Percentiles rank a stretch among this genome's conserved stretches.
Conservation (phyloP, 2,888 invertebrate species). For the Euspilapteryx auroguttella region DNA sequence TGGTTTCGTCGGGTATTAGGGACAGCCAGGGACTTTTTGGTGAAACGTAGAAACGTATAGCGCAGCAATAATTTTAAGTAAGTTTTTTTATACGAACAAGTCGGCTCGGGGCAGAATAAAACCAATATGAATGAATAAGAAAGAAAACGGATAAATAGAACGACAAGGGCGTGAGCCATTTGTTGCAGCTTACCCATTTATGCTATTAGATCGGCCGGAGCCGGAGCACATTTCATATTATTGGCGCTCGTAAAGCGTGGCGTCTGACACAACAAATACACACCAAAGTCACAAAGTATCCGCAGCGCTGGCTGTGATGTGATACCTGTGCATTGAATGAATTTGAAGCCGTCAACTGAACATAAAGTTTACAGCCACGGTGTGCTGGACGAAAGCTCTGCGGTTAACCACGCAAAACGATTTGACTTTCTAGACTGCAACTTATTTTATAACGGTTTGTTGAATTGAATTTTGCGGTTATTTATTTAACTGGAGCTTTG, state of each 20-base stretch:
- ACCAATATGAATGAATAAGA: conserved; percentile 29
- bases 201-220: no score
- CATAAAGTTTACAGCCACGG: conserved; percentile 45
- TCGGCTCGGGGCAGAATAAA: conserved; percentile 28
- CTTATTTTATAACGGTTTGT: conserved; percentile 57
- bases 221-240: no score
- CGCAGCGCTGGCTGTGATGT: conserved; percentile 17
- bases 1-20: conserved; percentile 59
- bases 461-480: conserved; percentile 60
- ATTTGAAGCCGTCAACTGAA: conserved; percentile 27
- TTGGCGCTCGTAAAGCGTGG: no score
- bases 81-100: conserved; percentile 43
- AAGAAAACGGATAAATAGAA: conserved; percentile 25
- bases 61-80: conserved; percentile 44
- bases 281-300: no score
- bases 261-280: no score
- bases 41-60: conserved; percentile 35
- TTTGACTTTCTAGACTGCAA: conserved; percentile 51
- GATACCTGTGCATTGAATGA: conserved; percentile 29
- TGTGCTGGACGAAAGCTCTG: conserved; percentile 45
- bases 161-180: conserved; percentile 10
- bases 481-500: conserved; percentile 47
- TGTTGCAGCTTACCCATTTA: no score
- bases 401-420: conserved; percentile 56
- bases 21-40: conserved; percentile 48